These are phyloP conservation scores for Mormyrus iriodes DNA, from an alignment of 2,113 vertebrate species.

Conservation along the genomic window DNA sequence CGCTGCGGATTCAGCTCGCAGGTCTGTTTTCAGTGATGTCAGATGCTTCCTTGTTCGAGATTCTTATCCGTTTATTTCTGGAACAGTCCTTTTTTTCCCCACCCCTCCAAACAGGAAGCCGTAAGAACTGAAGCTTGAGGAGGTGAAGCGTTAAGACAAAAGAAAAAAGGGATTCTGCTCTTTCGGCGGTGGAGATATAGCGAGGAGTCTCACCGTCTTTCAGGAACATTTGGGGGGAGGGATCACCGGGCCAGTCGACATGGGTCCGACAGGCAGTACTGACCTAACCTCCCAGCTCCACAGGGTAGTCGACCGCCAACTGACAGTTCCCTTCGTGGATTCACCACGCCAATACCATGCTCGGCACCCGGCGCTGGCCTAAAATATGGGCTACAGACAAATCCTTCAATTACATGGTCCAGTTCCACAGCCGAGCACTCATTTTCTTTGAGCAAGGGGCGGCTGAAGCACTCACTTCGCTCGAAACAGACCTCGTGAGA, in stretches of 20 bases:
- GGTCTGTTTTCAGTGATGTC: constrained; percentile 48
- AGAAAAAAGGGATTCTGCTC: not conserved
- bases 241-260: not conserved
- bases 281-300: not conserved
- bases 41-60: constrained; percentile 54
- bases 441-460: not conserved
- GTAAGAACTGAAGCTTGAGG: constrained; percentile 40
- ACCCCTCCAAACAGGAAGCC: constrained; percentile 52
- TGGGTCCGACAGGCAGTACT: not conserved
- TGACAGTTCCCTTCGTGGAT: not conserved
- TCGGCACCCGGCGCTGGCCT: not conserved
- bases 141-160: constrained; percentile 28
- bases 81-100: constrained; percentile 24
- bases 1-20: not conserved
- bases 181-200: not conserved
- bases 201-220: not conserved
- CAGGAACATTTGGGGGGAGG: not conserved
- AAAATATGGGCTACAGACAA: not conserved
- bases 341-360: not conserved
- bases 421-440: not conserved
- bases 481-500: not conserved
- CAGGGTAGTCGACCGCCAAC: not conserved
- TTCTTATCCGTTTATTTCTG: constrained; percentile 58
- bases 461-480: not conserved
- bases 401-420: not conserved